phyloP scores from a whole-genome alignment of 92 coral and sea anemone species.

The Meandrina meandrites region DNA sequence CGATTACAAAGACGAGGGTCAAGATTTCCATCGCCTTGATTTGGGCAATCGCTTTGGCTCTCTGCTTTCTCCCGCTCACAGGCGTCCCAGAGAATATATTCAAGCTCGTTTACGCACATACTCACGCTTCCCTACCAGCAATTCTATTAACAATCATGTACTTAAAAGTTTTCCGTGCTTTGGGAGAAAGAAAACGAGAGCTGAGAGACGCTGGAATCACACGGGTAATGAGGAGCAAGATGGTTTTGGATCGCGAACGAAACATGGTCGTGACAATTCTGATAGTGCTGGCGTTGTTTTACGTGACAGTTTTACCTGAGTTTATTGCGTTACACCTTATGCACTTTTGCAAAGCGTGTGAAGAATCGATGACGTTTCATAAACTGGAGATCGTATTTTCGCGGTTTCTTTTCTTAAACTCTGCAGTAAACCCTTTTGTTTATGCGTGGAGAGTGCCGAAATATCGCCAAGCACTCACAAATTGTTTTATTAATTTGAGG shows the following conservation, averaged over 20 bases:
- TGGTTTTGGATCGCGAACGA: conserved; percentile 33
- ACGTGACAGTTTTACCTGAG: conserved; percentile 45
- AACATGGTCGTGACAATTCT: conserved; percentile 42
- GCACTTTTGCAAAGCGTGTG: conserved; percentile 9
- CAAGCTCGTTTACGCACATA: conserved; percentile 44
- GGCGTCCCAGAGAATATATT: conserved; percentile 36
- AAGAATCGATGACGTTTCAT: conserved; percentile 3
- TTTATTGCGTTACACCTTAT: conserved; percentile 45
- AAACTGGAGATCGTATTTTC: conserved; percentile 38
- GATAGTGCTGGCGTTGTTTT: conserved; percentile 43
- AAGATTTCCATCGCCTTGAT: conserved; percentile 28
- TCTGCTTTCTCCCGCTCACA: conserved; percentile 48
- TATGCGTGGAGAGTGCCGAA: conserved; percentile 46
- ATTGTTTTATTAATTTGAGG: background rate
- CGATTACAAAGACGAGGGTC: conserved; percentile 39
- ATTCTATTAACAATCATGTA: conserved; percentile 52
- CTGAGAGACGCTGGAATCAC: conserved; percentile 15
- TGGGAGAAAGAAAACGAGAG: conserved; percentile 26
- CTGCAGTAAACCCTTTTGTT: conserved; percentile 53
- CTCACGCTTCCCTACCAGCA: conserved; percentile 51
- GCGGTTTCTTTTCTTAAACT: conserved; percentile 42
- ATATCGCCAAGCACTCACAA: conserved; percentile 30
- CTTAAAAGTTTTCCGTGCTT: conserved; percentile 38
- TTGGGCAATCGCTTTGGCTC: conserved; percentile 35
- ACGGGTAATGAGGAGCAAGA: background rate